Evolutionary conservation across 1,140 invertebrate genomes (phyloP), one percentile per base, ranked within the genome.

Genomic region (Pectinophora gossypiella): DNA sequence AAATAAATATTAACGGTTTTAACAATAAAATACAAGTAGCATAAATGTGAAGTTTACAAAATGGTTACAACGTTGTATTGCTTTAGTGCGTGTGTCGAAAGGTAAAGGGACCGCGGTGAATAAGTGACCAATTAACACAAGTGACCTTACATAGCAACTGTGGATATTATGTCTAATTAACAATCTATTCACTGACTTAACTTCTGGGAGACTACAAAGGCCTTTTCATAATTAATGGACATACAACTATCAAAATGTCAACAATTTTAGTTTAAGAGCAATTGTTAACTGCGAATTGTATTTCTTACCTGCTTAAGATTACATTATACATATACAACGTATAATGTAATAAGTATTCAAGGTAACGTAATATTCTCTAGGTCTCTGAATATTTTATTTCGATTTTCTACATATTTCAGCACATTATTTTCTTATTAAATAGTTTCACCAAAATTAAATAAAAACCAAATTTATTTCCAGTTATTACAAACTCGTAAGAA

Each of bases 1-100:
- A n/a, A n/a, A n/a, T n/a, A n/a, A n/a, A n/a, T n/a, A n/a, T n/a
- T n/a, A n/a, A n/a, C n/a, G n/a, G n/a, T n/a, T n/a, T n/a, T n/a
- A n/a, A n/a, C n/a, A n/a, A n/a, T n/a, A n/a, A n/a, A n/a, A n/a
- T n/a, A n/a, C n/a, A n/a, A n/a, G n/a, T n/a, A n/a, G n/a, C n/a
- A n/a, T n/a, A n/a, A n/a, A n/a, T n/a, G n/a, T n/a, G n/a, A n/a
- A n/a, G n/a, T n/a, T n/a, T n/a, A n/a, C n/a, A n/a, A n/a, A n/a
- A n/a, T n/a, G n/a, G n/a, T n/a, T n/a, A n/a, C n/a, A n/a, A n/a
- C n/a, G n/a, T n/a, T n/a, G n/a, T n/a, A n/a, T n/a, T n/a, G n/a
- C 36, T 40, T 40, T 40, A 3, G 36, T 40, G 6, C 15, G 13
- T 38, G 35, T 40, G 36, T 40, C 36, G 36, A 40, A 40, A 40